A percentile compares a stretch with the other conserved stretches of the same genome.
Conservation (phyloP, 2,113 vertebrate genomes). For the Calyptomena viridis region DNA sequence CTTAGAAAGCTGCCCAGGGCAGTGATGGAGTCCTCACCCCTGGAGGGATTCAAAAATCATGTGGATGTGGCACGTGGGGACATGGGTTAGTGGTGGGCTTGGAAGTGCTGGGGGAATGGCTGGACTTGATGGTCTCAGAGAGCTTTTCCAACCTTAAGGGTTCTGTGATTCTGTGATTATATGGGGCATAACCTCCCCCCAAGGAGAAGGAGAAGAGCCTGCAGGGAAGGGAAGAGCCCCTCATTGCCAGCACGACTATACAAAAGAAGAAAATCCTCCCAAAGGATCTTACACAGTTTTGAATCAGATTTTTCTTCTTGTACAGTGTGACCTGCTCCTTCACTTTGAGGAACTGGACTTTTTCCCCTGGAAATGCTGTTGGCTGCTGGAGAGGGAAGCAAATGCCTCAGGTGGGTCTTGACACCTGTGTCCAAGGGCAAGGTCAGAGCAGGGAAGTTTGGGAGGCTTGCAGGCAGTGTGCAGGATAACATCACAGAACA, state of each 20-base stretch:
- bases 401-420: neutral
- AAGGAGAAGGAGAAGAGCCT: neutral
- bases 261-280: neutral
- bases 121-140: neutral
- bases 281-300: neutral
- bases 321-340: neutral
- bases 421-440: neutral
- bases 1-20: neutral
- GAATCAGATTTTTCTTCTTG: neutral
- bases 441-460: neutral
- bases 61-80: neutral
- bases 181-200: neutral
- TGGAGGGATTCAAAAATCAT: neutral
- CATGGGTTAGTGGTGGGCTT: neutral
- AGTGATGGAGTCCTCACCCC: neutral
- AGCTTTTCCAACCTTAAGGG: neutral
- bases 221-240: neutral
- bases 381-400: neutral
- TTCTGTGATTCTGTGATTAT: neutral
- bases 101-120: neutral
- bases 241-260: accelerated
- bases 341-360: neutral
- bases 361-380: neutral
- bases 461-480: neutral
- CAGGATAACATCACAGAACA: neutral